Percentiles rank a stretch among this genome's conserved stretches.
Evolutionary conservation across 1,140 invertebrate genomes (phyloP).

Genomic region (Sesamia nonagrioides): DNA sequence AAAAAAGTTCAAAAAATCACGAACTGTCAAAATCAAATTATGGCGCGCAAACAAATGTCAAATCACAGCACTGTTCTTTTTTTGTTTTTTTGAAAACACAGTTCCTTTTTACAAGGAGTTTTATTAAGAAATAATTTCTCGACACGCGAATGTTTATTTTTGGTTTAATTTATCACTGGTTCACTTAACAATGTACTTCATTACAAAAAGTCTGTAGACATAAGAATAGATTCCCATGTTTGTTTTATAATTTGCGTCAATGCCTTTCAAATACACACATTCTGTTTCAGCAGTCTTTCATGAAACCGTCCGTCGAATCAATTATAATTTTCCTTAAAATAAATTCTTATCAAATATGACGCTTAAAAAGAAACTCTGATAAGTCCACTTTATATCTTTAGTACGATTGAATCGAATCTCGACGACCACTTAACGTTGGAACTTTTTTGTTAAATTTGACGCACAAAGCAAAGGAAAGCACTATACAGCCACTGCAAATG

Average conservation of each 20-base stretch:
- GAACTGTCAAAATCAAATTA: constrained; percentile 32
- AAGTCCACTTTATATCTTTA: background rate
- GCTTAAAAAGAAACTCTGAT: background rate
- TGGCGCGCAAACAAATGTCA: background rate
- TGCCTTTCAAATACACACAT: constrained; percentile 25
- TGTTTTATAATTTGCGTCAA: constrained; percentile 37
- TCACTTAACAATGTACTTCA: constrained; percentile 66
- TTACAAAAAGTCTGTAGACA: constrained; percentile 80
- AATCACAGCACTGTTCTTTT: background rate
- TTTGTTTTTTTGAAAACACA: background rate
- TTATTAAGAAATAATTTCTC: background rate
- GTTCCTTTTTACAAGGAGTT: constrained; percentile 13
- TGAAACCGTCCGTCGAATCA: background rate
- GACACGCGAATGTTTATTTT: background rate
- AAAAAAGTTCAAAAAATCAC: background rate
- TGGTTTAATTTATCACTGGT: constrained; percentile 26
- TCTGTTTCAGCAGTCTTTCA: background rate
- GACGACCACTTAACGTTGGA: constrained; percentile 1
- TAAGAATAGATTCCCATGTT: constrained; percentile 82
- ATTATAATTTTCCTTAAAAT: background rate
- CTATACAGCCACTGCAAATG: background rate
- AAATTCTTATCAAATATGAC: background rate
- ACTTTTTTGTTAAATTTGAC: background rate
- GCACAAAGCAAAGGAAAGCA: background rate
- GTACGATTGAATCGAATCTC: background rate